Evolutionary conservation across 1,140 invertebrate genomes (phyloP).

Genomic region (Penaeus chinensis): DNA sequence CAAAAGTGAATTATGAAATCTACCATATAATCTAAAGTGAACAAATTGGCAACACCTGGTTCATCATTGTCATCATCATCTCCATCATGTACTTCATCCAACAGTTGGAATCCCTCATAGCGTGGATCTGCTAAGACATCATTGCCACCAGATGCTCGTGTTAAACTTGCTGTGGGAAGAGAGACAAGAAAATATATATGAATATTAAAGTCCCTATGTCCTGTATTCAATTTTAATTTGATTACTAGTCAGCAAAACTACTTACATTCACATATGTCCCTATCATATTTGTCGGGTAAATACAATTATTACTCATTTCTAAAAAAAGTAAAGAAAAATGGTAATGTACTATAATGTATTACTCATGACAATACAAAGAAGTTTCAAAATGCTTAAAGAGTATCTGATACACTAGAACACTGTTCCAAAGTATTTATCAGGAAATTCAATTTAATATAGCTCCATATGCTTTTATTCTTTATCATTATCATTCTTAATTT

Average conservation of each 20-base stretch:
- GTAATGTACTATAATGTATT: no score
- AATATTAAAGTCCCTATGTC: not conserved
- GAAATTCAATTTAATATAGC: no score
- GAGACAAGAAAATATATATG: not conserved
- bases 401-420: no score
- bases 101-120: conserved; percentile 77
- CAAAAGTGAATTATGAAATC: not conserved
- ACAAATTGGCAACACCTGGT: not conserved
- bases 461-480: not conserved
- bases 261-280: no score
- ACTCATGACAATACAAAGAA: no score
- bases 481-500: no score
- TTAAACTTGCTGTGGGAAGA: not conserved
- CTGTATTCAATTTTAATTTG: not conserved
- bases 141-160: conserved; percentile 52
- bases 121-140: conserved; percentile 30
- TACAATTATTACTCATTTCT: no score
- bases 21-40: not conserved
- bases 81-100: conserved; percentile 78
- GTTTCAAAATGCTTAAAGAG: no score
- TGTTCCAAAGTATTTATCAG: no score
- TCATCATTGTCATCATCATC: conserved; percentile 72
- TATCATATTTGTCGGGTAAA: no score
- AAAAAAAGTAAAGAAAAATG: no score
- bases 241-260: no score